Percentiles rank a stretch among this genome's conserved stretches.
Evolutionary conservation across 2,797 vertebrate genomes (phyloP).

Genomic region (Poeciliopsis infans): DNA sequence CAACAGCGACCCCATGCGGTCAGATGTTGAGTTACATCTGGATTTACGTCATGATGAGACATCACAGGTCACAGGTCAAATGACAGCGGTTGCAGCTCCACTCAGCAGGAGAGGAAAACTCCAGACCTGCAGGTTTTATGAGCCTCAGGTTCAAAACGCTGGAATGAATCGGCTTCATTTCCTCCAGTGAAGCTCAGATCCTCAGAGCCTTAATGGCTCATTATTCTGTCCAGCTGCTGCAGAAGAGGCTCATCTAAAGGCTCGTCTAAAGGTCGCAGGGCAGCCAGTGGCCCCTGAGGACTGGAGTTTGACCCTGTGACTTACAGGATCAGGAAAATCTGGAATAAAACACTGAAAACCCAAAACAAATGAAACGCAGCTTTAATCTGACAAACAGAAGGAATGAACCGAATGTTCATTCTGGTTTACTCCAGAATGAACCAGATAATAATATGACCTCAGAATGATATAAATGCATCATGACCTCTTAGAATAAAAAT

Average conservation of each 20-base stretch:
- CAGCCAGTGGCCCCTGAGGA: no score
- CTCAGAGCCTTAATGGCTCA: no score
- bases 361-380: not conserved
- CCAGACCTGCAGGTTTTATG: no score
- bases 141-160: no score
- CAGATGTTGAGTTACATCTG: not conserved
- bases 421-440: no score
- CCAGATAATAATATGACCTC: not conserved
- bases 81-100: not conserved
- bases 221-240: no score
- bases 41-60: not conserved
- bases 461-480: not conserved
- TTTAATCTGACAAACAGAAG: not conserved
- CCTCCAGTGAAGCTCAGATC: no score
- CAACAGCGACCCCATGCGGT: not conserved
- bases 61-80: not conserved
- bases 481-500: not conserved
- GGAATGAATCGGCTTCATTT: no score
- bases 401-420: not conserved
- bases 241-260: no score
- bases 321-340: not conserved
- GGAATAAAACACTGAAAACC: not conserved
- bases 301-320: no score
- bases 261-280: no score
- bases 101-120: not conserved